phyloP scores from a whole-genome alignment of 2,113 vertebrate genomes.

The Tachuris rubrigastra region DNA sequence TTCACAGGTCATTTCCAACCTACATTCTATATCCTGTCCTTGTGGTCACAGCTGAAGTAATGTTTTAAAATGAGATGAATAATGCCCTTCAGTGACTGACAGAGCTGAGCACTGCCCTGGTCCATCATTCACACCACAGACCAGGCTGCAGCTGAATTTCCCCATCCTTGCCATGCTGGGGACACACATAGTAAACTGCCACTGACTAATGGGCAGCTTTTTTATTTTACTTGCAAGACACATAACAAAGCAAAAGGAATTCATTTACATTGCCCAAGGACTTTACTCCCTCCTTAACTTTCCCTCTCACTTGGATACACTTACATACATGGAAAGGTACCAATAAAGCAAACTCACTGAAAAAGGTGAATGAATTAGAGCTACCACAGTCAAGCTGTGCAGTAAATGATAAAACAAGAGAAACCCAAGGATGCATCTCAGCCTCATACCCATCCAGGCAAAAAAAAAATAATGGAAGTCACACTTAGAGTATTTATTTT shows the following conservation, averaged over 20 bases:
- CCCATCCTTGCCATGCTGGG: background rate
- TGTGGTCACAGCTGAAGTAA: background rate
- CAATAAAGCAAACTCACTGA: background rate
- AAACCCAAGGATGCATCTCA: background rate
- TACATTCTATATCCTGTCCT: background rate
- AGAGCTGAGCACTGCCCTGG: background rate
- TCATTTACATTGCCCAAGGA: background rate
- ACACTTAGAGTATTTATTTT: background rate
- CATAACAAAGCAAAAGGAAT: background rate
- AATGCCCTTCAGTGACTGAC: background rate
- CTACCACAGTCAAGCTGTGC: background rate
- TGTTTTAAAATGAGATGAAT: background rate
- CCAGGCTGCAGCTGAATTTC: background rate
- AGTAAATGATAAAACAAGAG: background rate
- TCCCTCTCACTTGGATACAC: background rate
- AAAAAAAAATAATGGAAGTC: background rate
- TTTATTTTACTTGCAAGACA: background rate
- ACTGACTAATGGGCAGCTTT: too few species aligned
- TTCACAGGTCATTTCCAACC: slow-evolving; percentile 33
- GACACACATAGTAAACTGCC: background rate
- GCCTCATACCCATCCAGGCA: background rate
- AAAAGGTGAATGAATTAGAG: background rate
- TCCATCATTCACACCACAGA: background rate
- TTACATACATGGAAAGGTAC: background rate
- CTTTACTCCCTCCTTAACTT: background rate